Conservation (phyloP, 2,797 vertebrate species). For the Halcyon smyrnensis region DNA sequence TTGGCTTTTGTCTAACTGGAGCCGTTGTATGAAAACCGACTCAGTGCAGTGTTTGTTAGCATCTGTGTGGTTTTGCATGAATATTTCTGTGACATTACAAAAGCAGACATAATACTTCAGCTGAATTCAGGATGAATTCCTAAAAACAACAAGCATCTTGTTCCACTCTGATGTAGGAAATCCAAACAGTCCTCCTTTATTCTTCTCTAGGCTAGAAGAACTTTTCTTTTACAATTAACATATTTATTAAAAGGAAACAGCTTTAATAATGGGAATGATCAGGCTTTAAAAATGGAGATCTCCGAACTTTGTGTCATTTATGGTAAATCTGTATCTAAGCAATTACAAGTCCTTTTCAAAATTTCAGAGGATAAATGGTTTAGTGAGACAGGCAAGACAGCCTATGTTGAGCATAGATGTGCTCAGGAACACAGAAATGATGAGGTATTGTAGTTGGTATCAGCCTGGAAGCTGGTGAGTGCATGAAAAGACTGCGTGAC, state of each 20-base stretch:
- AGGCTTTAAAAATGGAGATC: not conserved
- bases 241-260: not conserved
- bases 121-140: not conserved
- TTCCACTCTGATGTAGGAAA: not conserved
- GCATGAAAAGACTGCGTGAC: not conserved
- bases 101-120: not conserved
- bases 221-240: not conserved
- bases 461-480: not conserved
- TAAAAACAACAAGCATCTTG: not conserved
- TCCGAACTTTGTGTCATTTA: accelerated
- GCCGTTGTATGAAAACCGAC: not conserved
- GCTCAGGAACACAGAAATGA: not conserved
- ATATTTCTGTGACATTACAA: not conserved
- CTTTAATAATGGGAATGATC: not conserved
- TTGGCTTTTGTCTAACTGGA: not conserved
- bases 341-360: not conserved
- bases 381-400: not conserved
- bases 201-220: not conserved
- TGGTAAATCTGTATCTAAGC: not conserved
- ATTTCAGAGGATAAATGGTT: not conserved
- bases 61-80: not conserved
- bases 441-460: not conserved
- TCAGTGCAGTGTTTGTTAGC: not conserved
- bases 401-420: not conserved
- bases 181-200: not conserved